Evolutionary conservation across 1,140 invertebrate genomes (phyloP).

Genomic region (Bombus huntii): DNA sequence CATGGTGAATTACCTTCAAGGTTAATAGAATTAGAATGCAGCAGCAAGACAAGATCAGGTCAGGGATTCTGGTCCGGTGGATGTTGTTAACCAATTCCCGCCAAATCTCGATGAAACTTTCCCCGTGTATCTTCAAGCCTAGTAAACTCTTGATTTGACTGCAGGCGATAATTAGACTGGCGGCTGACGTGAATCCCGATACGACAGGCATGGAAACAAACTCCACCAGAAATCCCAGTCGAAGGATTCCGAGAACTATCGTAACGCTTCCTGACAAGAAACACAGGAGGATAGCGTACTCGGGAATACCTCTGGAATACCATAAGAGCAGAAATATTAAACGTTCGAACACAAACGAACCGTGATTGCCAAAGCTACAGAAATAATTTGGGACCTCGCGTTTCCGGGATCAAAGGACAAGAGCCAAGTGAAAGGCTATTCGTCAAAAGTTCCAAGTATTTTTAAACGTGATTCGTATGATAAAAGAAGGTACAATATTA

Average conservation of each 20-base stretch:
- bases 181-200: conserved; percentile 93
- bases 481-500: background rate
- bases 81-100: conserved; percentile 83
- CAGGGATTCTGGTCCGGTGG: conserved; percentile 82
- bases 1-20: conserved; percentile 84
- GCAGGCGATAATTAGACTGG: conserved; percentile 91
- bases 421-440: background rate
- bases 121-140: conserved; percentile 86
- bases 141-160: conserved; percentile 91
- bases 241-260: conserved; percentile 87
- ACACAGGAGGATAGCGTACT: conserved; percentile 89
- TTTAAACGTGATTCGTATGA: background rate
- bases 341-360: background rate
- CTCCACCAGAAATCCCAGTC: conserved; percentile 91
- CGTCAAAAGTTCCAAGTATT: background rate
- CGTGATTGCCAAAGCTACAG: too few species aligned
- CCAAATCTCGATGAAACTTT: conserved; percentile 86
- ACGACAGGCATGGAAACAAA: conserved; percentile 94
- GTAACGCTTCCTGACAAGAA: conserved; percentile 88
- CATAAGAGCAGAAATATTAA: background rate
- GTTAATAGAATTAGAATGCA: conserved; percentile 85
- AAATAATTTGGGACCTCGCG: background rate
- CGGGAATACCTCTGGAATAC: conserved; percentile 77
- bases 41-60: conserved; percentile 85
- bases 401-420: background rate